These are phyloP conservation scores for Lampris megalopsis DNA, from an alignment of 2,113 vertebrate species.

Conservation along the genomic window DNA sequence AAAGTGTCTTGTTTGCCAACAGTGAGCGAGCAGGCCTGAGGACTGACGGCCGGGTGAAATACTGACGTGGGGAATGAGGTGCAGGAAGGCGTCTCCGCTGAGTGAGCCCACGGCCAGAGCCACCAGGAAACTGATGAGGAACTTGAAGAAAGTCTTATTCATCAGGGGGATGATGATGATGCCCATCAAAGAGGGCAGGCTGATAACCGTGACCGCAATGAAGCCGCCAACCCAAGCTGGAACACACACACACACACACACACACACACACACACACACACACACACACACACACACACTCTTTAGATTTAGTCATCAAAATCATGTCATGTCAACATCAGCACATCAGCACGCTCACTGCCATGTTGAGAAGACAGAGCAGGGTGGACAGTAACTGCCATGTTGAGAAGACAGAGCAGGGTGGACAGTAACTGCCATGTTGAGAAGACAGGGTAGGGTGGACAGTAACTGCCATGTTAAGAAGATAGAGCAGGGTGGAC, in stretches of 20 bases:
- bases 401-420: too few relatives aligned
- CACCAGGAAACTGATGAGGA: slow-evolving; percentile 97
- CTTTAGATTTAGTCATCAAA: not conserved
- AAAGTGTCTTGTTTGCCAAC: too few relatives aligned
- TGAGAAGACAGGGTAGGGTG: too few relatives aligned
- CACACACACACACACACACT: slow-evolving; percentile 34
- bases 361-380: not conserved
- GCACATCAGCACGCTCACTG: not conserved
- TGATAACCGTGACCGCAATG: slow-evolving; percentile 94
- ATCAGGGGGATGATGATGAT: slow-evolving; percentile 94
- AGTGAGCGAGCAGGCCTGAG: not conserved
- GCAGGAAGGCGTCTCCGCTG: slow-evolving; percentile 96
- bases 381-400: too few relatives aligned
- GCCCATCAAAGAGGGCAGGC: slow-evolving; percentile 91
- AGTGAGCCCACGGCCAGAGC: slow-evolving; percentile 95
- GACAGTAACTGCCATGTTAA: too few relatives aligned
- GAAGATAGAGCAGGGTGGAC: too few relatives aligned
- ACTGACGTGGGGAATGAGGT: slow-evolving; percentile 97
- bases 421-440: too few relatives aligned
- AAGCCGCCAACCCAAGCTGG: slow-evolving; percentile 96
- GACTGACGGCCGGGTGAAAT: not conserved
- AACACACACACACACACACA: slow-evolving; percentile 41
- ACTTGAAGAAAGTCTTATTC: slow-evolving; percentile 96
- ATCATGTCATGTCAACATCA: slow-evolving; percentile 14
- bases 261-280: too few relatives aligned